Percentiles rank a stretch among this genome's conserved stretches.
These are phyloP conservation scores for Ochropleura leucogaster DNA, from an alignment of 2,888 invertebrate species.

Conservation along the genomic window DNA sequence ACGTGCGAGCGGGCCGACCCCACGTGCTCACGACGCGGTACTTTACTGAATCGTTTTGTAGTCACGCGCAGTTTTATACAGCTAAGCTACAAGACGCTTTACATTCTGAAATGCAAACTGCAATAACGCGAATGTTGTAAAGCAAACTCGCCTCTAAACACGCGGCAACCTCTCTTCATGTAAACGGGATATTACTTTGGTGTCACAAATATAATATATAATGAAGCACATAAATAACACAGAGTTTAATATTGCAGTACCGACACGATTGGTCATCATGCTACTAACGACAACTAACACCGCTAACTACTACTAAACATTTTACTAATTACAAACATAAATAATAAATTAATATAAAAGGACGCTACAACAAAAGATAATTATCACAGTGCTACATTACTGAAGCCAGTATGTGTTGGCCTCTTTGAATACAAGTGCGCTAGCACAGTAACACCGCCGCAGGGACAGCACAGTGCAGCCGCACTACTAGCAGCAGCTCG, in stretches of 20 bases:
- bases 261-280: constrained; percentile 5
- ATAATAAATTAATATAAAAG: constrained; percentile 58
- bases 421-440: constrained; percentile 2
- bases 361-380: constrained; percentile 64
- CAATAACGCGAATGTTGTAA: background rate
- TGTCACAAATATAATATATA: background rate
- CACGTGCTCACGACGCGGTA: background rate
- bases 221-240: background rate
- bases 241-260: background rate
- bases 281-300: constrained; percentile 13
- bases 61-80: background rate
- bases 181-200: constrained; percentile 1
- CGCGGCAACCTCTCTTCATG: background rate
- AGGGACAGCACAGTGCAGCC: no score
- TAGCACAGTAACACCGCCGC: background rate
- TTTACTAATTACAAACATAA: constrained; percentile 40
- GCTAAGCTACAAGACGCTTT: background rate
- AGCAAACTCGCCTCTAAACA: background rate
- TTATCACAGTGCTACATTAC: constrained; percentile 74
- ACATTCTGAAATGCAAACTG: background rate
- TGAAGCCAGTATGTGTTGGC: constrained; percentile 56
- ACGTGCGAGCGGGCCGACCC: background rate
- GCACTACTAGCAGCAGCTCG: background rate
- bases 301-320: constrained; percentile 25
- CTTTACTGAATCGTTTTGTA: background rate